Percentiles rank a stretch among this genome's conserved stretches.
These are phyloP conservation scores for Argya squamiceps DNA, from an alignment of 2,797 vertebrate species.

Conservation along the genomic window DNA sequence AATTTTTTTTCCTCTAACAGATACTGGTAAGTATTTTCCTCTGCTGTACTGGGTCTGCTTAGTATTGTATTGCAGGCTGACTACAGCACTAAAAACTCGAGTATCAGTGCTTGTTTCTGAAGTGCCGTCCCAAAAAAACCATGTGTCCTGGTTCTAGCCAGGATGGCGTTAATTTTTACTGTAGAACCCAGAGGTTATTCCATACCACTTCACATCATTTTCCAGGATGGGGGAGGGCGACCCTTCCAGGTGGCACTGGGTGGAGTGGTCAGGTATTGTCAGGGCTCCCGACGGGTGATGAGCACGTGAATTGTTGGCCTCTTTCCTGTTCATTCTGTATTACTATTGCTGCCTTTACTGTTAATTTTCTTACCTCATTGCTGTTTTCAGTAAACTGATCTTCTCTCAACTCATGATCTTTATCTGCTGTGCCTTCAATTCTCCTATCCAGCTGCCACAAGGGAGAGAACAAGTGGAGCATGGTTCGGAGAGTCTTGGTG, in stretches of 20 bases:
- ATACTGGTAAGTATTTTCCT: neutral
- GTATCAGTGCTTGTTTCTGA: neutral
- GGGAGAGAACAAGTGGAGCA: neutral
- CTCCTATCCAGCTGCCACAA: neutral
- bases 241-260: neutral
- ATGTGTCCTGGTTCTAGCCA: neutral
- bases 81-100: neutral
- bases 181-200: neutral
- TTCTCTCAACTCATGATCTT: neutral
- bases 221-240: neutral
- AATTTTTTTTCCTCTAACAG: neutral
- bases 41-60: neutral
- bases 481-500: neutral
- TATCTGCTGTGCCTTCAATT: neutral
- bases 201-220: neutral
- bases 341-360: neutral
- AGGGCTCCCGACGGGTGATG: fast-evolving
- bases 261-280: neutral
- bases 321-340: neutral
- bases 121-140: neutral
- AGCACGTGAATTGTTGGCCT: neutral
- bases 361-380: neutral
- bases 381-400: neutral
- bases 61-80: neutral
- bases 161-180: neutral